Percentiles rank a stretch among this genome's conserved stretches.
phyloP scores from a whole-genome alignment of 2,113 vertebrate genomes.

The Otis tarda region DNA sequence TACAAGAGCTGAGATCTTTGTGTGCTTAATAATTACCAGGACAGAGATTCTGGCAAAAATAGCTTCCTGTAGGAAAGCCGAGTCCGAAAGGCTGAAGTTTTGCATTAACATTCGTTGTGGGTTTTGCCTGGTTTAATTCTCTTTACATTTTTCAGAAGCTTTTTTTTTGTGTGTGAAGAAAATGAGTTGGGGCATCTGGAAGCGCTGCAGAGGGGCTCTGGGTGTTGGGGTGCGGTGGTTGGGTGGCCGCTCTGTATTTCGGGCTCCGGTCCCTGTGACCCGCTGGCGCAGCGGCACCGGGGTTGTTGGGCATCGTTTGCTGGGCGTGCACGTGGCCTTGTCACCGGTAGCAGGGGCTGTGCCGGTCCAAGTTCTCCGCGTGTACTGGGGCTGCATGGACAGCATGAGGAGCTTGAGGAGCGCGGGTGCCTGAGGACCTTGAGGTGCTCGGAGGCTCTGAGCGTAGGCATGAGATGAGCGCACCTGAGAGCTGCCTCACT shows the following conservation, averaged over 20 bases:
- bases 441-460: neutral
- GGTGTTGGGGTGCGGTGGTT: fast-evolving
- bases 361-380: fast-evolving
- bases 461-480: fast-evolving
- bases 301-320: neutral
- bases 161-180: neutral
- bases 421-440: neutral
- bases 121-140: neutral
- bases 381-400: neutral
- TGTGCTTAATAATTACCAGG: neutral
- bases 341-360: neutral
- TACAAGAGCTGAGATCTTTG: neutral
- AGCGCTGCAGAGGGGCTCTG: neutral
- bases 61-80: neutral
- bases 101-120: neutral
- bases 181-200: neutral
- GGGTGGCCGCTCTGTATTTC: fast-evolving
- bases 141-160: neutral
- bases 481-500: neutral
- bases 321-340: neutral
- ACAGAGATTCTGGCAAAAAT: neutral
- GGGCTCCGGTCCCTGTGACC: neutral
- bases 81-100: neutral
- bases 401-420: neutral
- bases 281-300: fast-evolving